A percentile compares a stretch with the other conserved stretches of the same genome.
Evolutionary conservation across 2,797 vertebrate species (phyloP).

Genomic region (Moxostoma hubbsi): DNA sequence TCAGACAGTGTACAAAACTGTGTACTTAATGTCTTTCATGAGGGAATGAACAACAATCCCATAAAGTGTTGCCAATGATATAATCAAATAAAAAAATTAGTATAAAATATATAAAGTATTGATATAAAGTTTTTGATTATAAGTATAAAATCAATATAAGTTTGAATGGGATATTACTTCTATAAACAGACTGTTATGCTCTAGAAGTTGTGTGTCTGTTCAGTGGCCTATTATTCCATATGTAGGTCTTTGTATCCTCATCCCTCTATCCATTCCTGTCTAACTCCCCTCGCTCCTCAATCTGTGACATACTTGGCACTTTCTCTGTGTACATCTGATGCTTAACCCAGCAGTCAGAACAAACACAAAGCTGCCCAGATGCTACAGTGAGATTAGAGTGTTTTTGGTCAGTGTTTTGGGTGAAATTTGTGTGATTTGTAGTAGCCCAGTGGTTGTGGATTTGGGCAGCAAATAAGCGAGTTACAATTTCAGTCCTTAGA

Average conservation of each 20-base stretch:
- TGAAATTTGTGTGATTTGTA: neutral
- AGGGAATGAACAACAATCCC: no score
- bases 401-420: neutral
- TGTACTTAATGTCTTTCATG: no score
- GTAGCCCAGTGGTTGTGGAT: neutral
- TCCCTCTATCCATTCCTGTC: neutral
- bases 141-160: no score
- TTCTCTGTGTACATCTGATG: slow-evolving; percentile 43
- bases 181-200: neutral
- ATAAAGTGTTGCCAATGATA: no score
- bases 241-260: neutral
- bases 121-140: no score
- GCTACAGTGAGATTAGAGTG: slow-evolving; percentile 31
- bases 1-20: no score
- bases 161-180: no score
- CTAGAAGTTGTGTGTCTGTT: neutral
- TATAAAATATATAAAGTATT: no score
- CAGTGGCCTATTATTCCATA: neutral
- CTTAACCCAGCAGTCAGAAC: slow-evolving; percentile 41
- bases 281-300: slow-evolving; percentile 33
- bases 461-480: neutral
- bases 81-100: no score
- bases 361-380: slow-evolving; percentile 52
- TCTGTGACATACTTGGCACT: slow-evolving; percentile 51
- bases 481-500: neutral